Evolutionary conservation across 2,888 invertebrate species (phyloP).

Genomic region (Holacanthella duospinosa): DNA sequence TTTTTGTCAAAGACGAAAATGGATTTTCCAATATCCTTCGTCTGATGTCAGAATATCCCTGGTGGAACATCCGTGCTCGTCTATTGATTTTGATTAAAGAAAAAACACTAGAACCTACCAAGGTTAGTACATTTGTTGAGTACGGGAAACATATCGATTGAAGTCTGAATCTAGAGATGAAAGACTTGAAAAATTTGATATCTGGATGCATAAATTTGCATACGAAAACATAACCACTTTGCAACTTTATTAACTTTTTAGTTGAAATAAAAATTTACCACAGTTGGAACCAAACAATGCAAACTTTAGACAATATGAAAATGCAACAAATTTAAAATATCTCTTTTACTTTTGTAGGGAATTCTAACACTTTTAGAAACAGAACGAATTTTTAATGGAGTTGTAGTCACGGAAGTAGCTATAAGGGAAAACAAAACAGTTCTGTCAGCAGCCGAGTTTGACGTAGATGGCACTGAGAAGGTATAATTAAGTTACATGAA

Average conservation of each 20-base stretch:
- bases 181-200: not conserved
- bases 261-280: too few relatives aligned
- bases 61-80: constrained; percentile 26
- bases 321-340: too few relatives aligned
- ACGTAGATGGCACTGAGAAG: not conserved
- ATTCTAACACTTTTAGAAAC: constrained; percentile 24
- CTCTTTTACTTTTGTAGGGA: constrained; percentile 23
- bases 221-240: too few relatives aligned
- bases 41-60: constrained; percentile 17
- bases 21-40: constrained; percentile 30
- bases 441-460: not conserved
- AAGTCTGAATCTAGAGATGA: not conserved
- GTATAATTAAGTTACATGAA: not conserved
- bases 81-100: constrained; percentile 27
- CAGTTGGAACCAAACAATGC: too few relatives aligned
- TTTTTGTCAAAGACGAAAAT: constrained; percentile 29
- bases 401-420: constrained; percentile 28
- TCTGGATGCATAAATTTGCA: too few relatives aligned
- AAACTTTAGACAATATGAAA: too few relatives aligned
- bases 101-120: constrained; percentile 26
- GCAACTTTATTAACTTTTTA: too few relatives aligned
- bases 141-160: too few relatives aligned
- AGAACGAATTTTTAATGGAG: constrained; percentile 32
- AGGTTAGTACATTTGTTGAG: constrained; percentile 14
- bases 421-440: constrained; percentile 14